phyloP scores from a whole-genome alignment of 2,797 vertebrate genomes.

The Numenius phaeopus region DNA sequence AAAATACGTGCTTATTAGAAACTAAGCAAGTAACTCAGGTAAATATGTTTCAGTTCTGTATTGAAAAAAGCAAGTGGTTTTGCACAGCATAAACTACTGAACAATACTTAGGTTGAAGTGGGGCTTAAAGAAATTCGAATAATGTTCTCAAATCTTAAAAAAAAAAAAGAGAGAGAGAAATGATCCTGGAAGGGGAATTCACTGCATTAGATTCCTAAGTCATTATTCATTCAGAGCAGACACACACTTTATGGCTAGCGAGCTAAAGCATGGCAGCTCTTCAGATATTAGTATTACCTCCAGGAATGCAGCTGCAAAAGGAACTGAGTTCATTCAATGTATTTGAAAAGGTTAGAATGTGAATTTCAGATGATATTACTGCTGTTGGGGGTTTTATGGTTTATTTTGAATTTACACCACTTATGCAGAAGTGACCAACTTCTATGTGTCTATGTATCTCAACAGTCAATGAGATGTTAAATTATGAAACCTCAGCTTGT shows the following conservation, averaged over 20 bases:
- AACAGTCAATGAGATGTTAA: background rate
- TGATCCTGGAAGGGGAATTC: background rate
- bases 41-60: background rate
- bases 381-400: accelerated
- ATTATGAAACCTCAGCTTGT: background rate
- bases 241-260: background rate
- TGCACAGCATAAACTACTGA: background rate
- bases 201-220: background rate
- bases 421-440: background rate
- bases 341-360: background rate
- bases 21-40: background rate
- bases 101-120: background rate
- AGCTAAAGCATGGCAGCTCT: background rate
- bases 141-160: background rate
- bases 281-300: background rate
- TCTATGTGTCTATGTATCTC: background rate
- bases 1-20: background rate
- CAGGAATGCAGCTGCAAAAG: background rate
- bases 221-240: background rate
- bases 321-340: background rate
- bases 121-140: background rate
- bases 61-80: background rate
- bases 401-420: background rate
- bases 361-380: background rate
- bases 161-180: background rate